These are phyloP conservation scores for Caloenas nicobarica DNA, from an alignment of 2,113 vertebrate species.

Conservation along the genomic window DNA sequence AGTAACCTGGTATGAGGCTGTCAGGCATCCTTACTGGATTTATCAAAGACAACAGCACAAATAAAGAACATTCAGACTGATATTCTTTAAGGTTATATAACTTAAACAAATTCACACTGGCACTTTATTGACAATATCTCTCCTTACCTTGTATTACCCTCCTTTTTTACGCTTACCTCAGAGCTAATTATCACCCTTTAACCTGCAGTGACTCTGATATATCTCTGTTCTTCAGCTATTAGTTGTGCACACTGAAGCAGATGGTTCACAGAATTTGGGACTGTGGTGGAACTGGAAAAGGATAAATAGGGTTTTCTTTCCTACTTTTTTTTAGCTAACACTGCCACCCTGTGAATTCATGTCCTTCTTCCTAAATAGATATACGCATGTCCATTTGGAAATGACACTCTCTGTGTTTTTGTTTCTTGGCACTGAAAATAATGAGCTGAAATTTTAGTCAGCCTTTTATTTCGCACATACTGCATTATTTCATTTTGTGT, in stretches of 20 bases:
- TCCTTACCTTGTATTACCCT: neutral
- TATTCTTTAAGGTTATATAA: neutral
- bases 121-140: neutral
- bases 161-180: neutral
- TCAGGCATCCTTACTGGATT: neutral
- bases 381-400: neutral
- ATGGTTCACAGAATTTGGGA: neutral
- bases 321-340: neutral
- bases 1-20: neutral
- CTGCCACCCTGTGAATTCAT: neutral
- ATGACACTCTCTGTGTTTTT: neutral
- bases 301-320: neutral
- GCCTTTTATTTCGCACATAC: neutral
- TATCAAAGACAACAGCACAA: neutral
- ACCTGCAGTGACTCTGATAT: neutral
- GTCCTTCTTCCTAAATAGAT: neutral
- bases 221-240: neutral
- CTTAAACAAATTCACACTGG: neutral
- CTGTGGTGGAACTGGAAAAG: neutral
- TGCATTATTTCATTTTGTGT: neutral
- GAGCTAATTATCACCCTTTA: conserved; percentile 21
- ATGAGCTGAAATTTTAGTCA: neutral
- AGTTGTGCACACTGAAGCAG: neutral
- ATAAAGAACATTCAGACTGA: neutral
- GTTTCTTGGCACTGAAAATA: neutral